Percentiles rank a stretch among this genome's conserved stretches.
phyloP scores from a whole-genome alignment of 2,888 invertebrate genomes.

The Allygus modestus region DNA sequence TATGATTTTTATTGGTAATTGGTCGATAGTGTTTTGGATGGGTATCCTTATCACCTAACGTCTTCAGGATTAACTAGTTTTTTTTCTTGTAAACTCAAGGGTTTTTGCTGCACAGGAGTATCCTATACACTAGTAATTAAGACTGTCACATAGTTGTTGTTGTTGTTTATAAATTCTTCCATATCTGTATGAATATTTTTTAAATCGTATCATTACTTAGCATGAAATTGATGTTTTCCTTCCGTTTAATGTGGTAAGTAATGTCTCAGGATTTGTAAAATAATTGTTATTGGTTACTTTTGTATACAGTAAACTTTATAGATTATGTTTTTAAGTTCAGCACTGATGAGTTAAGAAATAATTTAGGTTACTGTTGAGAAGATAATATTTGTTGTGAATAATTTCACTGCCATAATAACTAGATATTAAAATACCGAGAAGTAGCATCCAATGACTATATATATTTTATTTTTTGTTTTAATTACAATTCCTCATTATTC shows the following conservation, averaged over 20 bases:
- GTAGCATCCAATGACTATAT: neutral
- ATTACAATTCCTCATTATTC: neutral
- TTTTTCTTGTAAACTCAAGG: too few relatives aligned
- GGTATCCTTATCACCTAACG: too few relatives aligned
- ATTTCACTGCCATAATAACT: constrained; percentile 12
- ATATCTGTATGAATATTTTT: too few relatives aligned
- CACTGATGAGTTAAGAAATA: neutral
- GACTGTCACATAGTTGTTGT: too few relatives aligned
- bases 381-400: neutral
- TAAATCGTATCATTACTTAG: neutral
- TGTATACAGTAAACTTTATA: neutral
- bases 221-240: neutral
- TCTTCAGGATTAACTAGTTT: too few relatives aligned
- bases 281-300: neutral
- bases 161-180: too few relatives aligned
- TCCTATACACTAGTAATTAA: too few relatives aligned
- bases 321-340: neutral
- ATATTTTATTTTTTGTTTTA: neutral
- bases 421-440: neutral
- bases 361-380: neutral
- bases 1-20: too few relatives aligned
- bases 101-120: too few relatives aligned
- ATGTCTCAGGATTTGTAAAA: neutral
- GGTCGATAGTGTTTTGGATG: too few relatives aligned
- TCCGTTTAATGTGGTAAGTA: neutral